phyloP scores from a whole-genome alignment of 2,888 invertebrate genomes.

The Pterobdella sp. region DNA sequence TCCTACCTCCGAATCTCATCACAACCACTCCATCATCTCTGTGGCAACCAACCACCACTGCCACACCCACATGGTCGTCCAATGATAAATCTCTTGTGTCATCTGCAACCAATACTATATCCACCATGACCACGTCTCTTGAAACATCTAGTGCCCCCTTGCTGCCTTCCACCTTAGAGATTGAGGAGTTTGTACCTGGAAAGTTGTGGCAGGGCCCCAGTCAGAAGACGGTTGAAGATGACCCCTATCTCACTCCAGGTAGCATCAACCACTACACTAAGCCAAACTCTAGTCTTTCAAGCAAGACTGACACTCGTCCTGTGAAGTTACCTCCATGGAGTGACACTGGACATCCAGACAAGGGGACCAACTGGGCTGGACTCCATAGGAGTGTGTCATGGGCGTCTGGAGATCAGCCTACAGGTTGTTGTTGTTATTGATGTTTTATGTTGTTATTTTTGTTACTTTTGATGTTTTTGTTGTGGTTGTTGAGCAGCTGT shows the following conservation, averaged over 20 bases:
- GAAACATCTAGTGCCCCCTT: constrained; percentile 8
- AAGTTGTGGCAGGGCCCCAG: constrained; percentile 32
- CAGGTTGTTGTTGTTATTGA: not conserved
- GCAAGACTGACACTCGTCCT: not conserved
- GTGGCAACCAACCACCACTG: not conserved
- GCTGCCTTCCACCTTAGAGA: constrained; percentile 26
- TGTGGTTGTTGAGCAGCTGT: no score
- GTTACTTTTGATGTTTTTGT: not conserved
- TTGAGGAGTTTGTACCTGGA: constrained; percentile 33
- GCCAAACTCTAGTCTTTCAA: no score
- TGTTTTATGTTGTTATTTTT: constrained; percentile 2
- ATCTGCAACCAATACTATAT: constrained; percentile 5
- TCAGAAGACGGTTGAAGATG: constrained; percentile 29
- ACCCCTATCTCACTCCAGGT: constrained; percentile 32
- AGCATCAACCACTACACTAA: constrained; percentile 19
- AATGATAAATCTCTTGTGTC: not conserved
- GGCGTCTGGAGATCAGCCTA: constrained; percentile 26
- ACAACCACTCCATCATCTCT: constrained; percentile 20
- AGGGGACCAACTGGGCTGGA: constrained; percentile 10
- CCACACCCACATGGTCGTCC: not conserved
- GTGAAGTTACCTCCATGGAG: constrained; percentile 10
- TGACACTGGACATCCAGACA: not conserved
- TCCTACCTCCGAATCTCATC: constrained; percentile 14
- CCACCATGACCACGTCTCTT: constrained; percentile 5
- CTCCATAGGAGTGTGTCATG: constrained; percentile 30